Evolutionary conservation across 2,888 invertebrate genomes (phyloP), one percentile per base, ranked within the genome.

Genomic region (Galerucella nymphaeae): DNA sequence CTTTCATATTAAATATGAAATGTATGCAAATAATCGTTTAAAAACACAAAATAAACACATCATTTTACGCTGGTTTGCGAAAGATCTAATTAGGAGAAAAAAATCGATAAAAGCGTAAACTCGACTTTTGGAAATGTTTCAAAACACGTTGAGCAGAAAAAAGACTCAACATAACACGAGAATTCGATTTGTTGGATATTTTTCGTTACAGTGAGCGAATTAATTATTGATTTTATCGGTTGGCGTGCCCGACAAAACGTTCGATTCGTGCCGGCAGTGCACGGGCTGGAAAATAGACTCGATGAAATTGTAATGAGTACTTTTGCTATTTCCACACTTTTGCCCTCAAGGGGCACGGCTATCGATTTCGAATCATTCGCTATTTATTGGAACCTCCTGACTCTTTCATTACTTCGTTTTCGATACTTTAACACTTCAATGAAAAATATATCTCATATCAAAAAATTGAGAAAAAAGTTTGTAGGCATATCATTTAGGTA

Each of bases 151-250:
- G 53, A 53, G 10, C 10, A 2, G 53, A 53, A 50, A 53, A 50
- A 42, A n/a, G 42, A 18, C 61, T 70, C 65, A 57, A 66, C 69
- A 42, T 23, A 69, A 69, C 72, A 69, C 59, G 55, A 41, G 50
- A 73, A 73, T 66, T 70, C 66, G 73, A 73, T 73, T 73, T 69
- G 66, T 53, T 61, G 42, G n/a, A 2, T 66, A 61, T 65, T 57
- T 70, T 66, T 66, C 63, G 30, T 70, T 62, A 59, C 66, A 41
- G 42, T 65, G n/a, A 73, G 69, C 50, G 57, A 73, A 73, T 73
- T 73, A 73, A 61, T 70, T 70, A 73, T 73, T 64, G 73, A 70
- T 73, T 73, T 73, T 73, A 53, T 73, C 23, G 69, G 70, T 66
- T 71, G 30, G 59, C 66, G 66, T 71, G 66, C 20, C 59, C 20